Conservation (phyloP, 2,888 invertebrate species). For the Pimpla rufipes region DNA sequence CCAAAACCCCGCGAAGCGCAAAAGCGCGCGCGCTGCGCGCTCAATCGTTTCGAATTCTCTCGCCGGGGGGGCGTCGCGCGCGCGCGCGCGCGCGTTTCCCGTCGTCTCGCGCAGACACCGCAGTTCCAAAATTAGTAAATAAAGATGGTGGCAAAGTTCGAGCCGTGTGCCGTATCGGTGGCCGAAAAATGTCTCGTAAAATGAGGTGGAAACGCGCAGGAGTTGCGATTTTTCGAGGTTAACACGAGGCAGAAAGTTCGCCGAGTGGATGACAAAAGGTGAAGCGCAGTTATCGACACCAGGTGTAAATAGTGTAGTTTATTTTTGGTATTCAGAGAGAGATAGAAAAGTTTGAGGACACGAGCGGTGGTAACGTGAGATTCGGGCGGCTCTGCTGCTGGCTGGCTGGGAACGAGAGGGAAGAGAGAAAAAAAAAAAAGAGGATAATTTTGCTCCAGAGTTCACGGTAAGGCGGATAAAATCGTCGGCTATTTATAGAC, state of each 20-base stretch:
- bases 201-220: slow-evolving; percentile 79
- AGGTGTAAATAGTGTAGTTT: slow-evolving; percentile 53
- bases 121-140: slow-evolving; percentile 84
- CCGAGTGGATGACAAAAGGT: slow-evolving; percentile 72
- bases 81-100: too few species aligned
- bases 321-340: background rate
- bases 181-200: slow-evolving; percentile 79
- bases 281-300: slow-evolving; percentile 51
- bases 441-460: slow-evolving; percentile 81
- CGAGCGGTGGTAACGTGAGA: slow-evolving; percentile 49
- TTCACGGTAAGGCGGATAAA: slow-evolving; percentile 81
- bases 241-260: slow-evolving; percentile 40
- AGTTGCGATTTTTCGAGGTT: slow-evolving; percentile 66
- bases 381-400: slow-evolving; percentile 43
- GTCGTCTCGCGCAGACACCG: slow-evolving; percentile 25
- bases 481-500: slow-evolving; percentile 81
- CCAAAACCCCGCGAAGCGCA: too few species aligned
- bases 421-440: slow-evolving; percentile 64
- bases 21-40: too few species aligned
- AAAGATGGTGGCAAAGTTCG: slow-evolving; percentile 83
- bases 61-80: too few species aligned
- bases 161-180: slow-evolving; percentile 80
- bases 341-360: slow-evolving; percentile 23
- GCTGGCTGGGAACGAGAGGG: slow-evolving; percentile 49
- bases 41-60: too few species aligned